Evolutionary conservation across 2,797 vertebrate species (phyloP), one percentile per base, ranked within the genome.

Genomic region (Acestrorhynchus altus): DNA sequence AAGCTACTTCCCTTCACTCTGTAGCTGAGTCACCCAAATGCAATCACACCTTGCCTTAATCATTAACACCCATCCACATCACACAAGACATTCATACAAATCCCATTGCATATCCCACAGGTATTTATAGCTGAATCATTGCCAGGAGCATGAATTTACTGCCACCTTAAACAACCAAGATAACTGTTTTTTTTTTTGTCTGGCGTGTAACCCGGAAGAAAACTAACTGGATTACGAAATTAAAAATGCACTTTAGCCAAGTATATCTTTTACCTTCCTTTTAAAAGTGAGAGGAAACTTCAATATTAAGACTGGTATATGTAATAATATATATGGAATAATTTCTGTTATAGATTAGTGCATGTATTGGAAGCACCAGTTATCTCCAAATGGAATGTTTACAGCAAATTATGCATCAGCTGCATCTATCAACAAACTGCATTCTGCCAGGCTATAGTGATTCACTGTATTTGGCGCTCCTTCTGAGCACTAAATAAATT

Each of bases 381-480:
- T 67, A 67, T 67, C 20, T 68, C 8, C 10, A 69, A 69, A 52
- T 69, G 22, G 22, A 47, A 49, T 9, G 66, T 69, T 69, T 69
- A 52, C 39, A 28, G 46, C 20, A 69, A 52, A 69, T 69, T 69
- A 69, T 69, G 66, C 66, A 31, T 16, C 35, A 51, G 47, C 66
- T 69, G 66, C 47, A 52, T 52, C 28, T 52, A 52, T 69, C 47
- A 69, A 69, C n/a, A 69, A 52, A 69, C 51, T 69, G 47, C 35
- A 52, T 69, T 52, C 66, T n/a, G n/a, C 66, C 20, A 52, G 39
- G 16, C 8, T 51, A 69, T 22, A 51, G 46, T 69, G 66, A 69
- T 18, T 31, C 66, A 22, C 20, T 35, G 13, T 18, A 69, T 39
- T 13, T 28, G 60, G 15, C 11, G 28, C 22, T 61, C 35, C 24